Evolutionary conservation across 2,888 invertebrate species (phyloP), one percentile per base, ranked within the genome.

Genomic region (Clepsis dumicolana): DNA sequence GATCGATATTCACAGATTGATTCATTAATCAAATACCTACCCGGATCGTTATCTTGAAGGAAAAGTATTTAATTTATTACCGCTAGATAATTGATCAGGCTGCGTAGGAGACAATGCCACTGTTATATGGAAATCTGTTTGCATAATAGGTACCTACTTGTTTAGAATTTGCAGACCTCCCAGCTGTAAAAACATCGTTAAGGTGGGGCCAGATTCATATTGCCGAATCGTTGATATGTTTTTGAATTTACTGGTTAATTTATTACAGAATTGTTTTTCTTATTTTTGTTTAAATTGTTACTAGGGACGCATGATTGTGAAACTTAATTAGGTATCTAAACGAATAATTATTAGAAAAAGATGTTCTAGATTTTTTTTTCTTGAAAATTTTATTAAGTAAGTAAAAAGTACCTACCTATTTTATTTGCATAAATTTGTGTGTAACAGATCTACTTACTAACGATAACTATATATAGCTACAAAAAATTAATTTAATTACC

Each of bases 11-110:
- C 86, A 88, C 84, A 84, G 83, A 85, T 85, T 82, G 82, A 87
- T 84, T 80, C 87, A 90, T 93, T 90, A 91, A 93, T 93, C 93
- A 93, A 87, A 85, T 89, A 91, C 90, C 91, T n/a, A n/a, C n/a
- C 73, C 73, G 74, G 87, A 88, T 89, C 85, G 85, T 86, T 68
- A 68, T 68, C 68, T 56, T 50, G 21, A 29, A 60, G 44, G 89
- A 90, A 90, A 89, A 89, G 83, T 89, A 87, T 90, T 90, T 90
- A 90, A 91, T 91, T 88, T 91, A 91, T 91, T 84, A 88, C 82
- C 77, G 77, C 79, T 81, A 73, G 81, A 87, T 91, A 91, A 91
- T 89, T 91, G 89, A 90, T 90, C 88, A 85, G 82, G 79, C 75
- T 86, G 90, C 88, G 93, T 93, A 86, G 92, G 83, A 80, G 59